A percentile compares a stretch with the other conserved stretches of the same genome.
Conservation (phyloP, 2,888 invertebrate genomes). For the Eubasilissa splendida region DNA sequence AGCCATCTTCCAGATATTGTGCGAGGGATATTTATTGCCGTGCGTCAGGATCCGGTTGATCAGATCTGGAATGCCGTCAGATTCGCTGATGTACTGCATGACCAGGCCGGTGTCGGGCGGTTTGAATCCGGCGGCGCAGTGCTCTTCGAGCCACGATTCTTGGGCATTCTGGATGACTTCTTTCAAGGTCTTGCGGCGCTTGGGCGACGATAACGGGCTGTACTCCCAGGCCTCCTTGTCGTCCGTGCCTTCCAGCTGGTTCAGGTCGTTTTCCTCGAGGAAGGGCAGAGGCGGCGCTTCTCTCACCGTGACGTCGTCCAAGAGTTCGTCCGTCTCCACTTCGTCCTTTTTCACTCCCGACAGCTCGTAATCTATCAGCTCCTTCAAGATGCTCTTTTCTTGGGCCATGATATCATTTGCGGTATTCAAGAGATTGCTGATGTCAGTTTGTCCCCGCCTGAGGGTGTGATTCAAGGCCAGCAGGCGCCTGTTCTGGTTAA, state of each 20-base stretch:
- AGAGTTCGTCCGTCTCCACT: neutral
- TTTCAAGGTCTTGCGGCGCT: conserved; percentile 25
- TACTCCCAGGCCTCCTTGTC: conserved; percentile 23
- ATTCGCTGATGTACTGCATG: conserved; percentile 33
- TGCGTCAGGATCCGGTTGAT: conserved; percentile 14
- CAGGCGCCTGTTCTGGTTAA: conserved; percentile 37
- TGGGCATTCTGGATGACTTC: conserved; percentile 10
- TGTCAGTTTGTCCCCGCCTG: neutral
- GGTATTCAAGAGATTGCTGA: conserved; percentile 9
- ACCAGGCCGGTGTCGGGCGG: neutral
- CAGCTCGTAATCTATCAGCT: conserved; percentile 32
- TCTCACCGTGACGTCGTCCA: conserved; percentile 23
- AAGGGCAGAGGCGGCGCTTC: conserved; percentile 20
- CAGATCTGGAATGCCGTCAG: conserved; percentile 24
- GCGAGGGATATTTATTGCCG: conserved; percentile 20
- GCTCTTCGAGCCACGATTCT: neutral
- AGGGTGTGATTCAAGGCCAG: conserved; percentile 36
- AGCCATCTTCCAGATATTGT: conserved; percentile 27
- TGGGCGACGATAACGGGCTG: conserved; percentile 40
- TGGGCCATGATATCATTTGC: conserved; percentile 37
- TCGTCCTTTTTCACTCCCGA: conserved; percentile 23
- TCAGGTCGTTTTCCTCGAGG: conserved; percentile 26
- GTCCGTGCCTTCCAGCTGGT: conserved; percentile 17
- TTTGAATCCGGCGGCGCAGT: conserved; percentile 2
- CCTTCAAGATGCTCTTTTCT: conserved; percentile 31